Conservation (phyloP, 2,113 vertebrate genomes). For the Octodon degus region DNA sequence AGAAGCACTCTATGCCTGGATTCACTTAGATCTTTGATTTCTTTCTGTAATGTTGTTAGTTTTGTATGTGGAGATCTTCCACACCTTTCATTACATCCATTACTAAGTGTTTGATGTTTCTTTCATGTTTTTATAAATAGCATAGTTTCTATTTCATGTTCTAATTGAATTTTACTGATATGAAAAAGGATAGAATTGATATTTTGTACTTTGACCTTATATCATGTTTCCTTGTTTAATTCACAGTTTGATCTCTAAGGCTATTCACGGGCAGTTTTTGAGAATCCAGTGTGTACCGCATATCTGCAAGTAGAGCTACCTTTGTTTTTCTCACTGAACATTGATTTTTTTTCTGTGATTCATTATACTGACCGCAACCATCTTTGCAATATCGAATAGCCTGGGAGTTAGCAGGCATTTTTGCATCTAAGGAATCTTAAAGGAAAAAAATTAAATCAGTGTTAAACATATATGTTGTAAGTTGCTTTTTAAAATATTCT, state of each 20-base stretch:
- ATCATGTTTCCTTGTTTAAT: background rate
- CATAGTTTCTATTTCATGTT: slow-evolving; percentile 31
- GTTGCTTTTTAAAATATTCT: background rate
- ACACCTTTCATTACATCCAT: slow-evolving; percentile 32
- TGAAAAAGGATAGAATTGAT: background rate
- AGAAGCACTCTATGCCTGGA: background rate
- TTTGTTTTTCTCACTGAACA: background rate
- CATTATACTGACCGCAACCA: background rate
- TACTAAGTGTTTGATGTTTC: slow-evolving; percentile 39
- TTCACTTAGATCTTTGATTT: slow-evolving; percentile 24
- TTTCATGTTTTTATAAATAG: slow-evolving; percentile 57
- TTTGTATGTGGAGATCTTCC: slow-evolving; percentile 36
- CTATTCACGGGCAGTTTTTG: slow-evolving; percentile 23
- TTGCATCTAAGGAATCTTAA: background rate
- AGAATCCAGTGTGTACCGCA: background rate
- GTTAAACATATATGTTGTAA: background rate
- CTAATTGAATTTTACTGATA: slow-evolving; percentile 57
- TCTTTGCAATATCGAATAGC: background rate
- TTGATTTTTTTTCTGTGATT: background rate
- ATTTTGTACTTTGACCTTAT: slow-evolving; percentile 43
- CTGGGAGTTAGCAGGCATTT: background rate
- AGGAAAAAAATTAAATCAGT: background rate
- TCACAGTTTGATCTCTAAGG: slow-evolving; percentile 22
- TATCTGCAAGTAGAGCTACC: background rate
- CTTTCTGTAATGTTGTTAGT: background rate